These are phyloP conservation scores for Rotaria sp. DNA, from an alignment of 2,888 invertebrate genomes.

Conservation along the genomic window DNA sequence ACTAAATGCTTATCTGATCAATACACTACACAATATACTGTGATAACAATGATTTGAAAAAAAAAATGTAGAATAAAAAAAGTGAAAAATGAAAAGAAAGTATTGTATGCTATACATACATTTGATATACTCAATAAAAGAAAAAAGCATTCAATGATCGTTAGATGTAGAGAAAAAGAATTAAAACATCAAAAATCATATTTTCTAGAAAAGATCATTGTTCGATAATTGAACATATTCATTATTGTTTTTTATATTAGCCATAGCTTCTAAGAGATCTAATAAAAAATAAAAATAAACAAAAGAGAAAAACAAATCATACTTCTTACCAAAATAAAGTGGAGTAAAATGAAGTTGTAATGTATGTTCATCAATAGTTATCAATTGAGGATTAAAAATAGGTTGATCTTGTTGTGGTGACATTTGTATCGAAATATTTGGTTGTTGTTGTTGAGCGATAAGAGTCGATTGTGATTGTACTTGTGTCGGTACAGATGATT, in stretches of 20 bases:
- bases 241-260: not conserved
- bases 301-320: not conserved
- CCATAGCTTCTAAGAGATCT: not conserved
- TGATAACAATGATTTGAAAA: not conserved
- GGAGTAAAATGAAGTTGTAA: slow-evolving; percentile 3
- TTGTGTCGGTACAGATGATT: not conserved
- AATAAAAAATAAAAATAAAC: not conserved
- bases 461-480: not conserved
- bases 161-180: not conserved
- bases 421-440: not conserved
- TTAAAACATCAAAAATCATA: not conserved
- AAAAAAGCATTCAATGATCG: not conserved
- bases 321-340: not conserved
- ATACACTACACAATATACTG: not conserved
- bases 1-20: not conserved
- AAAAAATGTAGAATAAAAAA: too few relatives aligned
- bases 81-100: not conserved
- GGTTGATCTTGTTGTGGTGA: not conserved
- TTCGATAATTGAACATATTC: not conserved
- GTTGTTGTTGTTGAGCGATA: not conserved
- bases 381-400: not conserved
- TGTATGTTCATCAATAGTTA: not conserved
- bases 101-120: not conserved
- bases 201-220: not conserved
- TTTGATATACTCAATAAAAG: not conserved